These are phyloP conservation scores for Sebastes itinus DNA, from an alignment of 2,797 vertebrate species.

Conservation along the genomic window DNA sequence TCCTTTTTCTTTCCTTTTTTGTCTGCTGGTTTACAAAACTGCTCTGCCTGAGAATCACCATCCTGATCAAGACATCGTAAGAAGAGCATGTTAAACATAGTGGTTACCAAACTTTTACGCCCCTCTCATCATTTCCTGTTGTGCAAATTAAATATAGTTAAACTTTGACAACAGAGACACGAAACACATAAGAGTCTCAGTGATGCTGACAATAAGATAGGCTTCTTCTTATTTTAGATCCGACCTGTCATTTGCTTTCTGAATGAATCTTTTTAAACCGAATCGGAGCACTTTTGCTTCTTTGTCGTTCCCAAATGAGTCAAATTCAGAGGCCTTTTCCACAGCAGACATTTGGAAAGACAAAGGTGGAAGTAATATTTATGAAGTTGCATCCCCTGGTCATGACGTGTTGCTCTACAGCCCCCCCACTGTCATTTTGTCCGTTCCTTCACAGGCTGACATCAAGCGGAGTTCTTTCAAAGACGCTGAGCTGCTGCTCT, in stretches of 20 bases:
- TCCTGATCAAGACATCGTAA: neutral
- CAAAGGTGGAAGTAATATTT: neutral
- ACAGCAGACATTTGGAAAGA: neutral
- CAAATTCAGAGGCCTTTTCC: neutral
- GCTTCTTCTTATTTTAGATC: neutral
- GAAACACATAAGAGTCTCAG: neutral
- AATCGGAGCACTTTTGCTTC: neutral
- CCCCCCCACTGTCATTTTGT: neutral
- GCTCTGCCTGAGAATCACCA: neutral
- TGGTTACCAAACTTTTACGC: neutral
- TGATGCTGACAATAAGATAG: neutral
- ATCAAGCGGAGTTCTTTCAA: rapidly evolving
- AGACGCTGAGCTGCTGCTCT: slow-evolving; percentile 70
- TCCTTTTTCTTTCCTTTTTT: slow-evolving; percentile 27
- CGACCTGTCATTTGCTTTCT: neutral
- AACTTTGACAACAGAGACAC: neutral
- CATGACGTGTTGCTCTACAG: neutral
- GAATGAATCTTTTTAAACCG: neutral
- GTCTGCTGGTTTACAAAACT: neutral
- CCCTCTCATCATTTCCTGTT: neutral
- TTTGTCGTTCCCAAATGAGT: neutral
- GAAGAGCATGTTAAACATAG: neutral
- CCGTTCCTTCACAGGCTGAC: neutral
- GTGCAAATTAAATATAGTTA: neutral
- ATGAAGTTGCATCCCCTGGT: neutral